Evolutionary conservation across 2,797 vertebrate genomes (phyloP), one percentile per base, ranked within the genome.

Genomic region (Schizopygopsis pylzovi): DNA sequence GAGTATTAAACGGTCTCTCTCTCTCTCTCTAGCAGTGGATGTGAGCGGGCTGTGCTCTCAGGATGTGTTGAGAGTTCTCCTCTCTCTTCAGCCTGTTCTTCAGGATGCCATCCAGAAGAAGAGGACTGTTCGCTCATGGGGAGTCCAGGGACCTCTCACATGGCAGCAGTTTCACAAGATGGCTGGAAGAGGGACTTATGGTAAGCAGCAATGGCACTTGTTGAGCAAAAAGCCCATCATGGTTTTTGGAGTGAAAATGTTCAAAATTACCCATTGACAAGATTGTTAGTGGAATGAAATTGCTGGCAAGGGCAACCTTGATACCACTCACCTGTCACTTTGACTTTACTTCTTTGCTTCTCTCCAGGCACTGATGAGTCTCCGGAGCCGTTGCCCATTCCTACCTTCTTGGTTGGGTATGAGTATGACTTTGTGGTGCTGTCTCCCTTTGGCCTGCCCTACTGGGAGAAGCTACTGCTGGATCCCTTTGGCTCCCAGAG

Each of bases 111-210:
- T 99, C 92, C 98, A 99, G 95, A 99, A 99, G 91, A 99, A 99
- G 93, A 94, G 98, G 83, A 98, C 97, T 0, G 95, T 98, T 16
- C 96, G 98, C 77, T 98, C 98, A 20, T 99, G 98, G 98, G 98
- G 98, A 0, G 97, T 99, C 91, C 98, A 99, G 88, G 98, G 98
- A 4, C 98, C 98, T 83, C 97, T 99, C 82, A 99, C 98, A 49
- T 99, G 98, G 98, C 98, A 99, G 88, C 98, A 99, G 91, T 99
- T 99, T 91, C 98, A 99, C 95, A 99, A 99, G 91, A 99, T 99
- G 97, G 98, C 98, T 90, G 98, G 98, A 88, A 97, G 98, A 89
- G 98, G 98, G 89, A 98, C 98, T 86, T 99, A 99, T 0, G 98
- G 98, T 99, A 96, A 97, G 92, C 4, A 52, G 22, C 63, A 82